Evolutionary conservation across 2,113 vertebrate species (phyloP), one percentile per base, ranked within the genome.

Genomic region (Damaliscus lunatus): DNA sequence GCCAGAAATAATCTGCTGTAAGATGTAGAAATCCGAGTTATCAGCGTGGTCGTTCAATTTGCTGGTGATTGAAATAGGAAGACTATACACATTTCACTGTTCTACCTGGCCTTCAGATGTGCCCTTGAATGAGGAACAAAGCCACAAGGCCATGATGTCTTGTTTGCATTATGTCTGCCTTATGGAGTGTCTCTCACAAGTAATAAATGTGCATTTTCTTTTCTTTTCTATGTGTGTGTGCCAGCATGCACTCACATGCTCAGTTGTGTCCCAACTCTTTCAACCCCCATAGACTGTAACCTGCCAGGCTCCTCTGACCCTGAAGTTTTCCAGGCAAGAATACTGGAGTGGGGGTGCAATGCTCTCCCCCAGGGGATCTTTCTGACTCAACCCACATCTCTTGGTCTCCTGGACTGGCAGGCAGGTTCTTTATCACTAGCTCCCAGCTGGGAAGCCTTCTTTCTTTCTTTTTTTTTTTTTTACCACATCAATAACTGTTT

Each of bases 121-220:
- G 97, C 82, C 93, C 62, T 95, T 96, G 88, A 93, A 87, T 27
- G 23, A 55, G 93, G 46, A 81, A 88, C 46, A 81, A 84, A 94
- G 80, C 57, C 27, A 27, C n/a, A 48, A 29, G 88, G 91, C 80
- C 25, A 17, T 82, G 52, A 15, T 36, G 16, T 48, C 21, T 27
- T 81, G 55, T 59, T 64, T 88, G 85, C 57, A 71, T 40, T 77
- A 74, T 62, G 88, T 33, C 74, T 71, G 33, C 40, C 3, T 71
- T 8, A 40, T 36, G 74, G 59, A 83, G 77, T n/a, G 0, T 25
- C 13, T 62, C 64, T 91, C 83, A 82, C 3, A 40, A 67, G 17
- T 64, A 48, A 15, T 53, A 67, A 91, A 87, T 36, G 16, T 50
- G 43, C 6, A 2, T 27, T 77, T 77, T 77, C 36, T 23, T 40